These are phyloP conservation scores for Tenrec ecaudatus DNA, from an alignment of 2,113 vertebrate species.

Conservation along the genomic window DNA sequence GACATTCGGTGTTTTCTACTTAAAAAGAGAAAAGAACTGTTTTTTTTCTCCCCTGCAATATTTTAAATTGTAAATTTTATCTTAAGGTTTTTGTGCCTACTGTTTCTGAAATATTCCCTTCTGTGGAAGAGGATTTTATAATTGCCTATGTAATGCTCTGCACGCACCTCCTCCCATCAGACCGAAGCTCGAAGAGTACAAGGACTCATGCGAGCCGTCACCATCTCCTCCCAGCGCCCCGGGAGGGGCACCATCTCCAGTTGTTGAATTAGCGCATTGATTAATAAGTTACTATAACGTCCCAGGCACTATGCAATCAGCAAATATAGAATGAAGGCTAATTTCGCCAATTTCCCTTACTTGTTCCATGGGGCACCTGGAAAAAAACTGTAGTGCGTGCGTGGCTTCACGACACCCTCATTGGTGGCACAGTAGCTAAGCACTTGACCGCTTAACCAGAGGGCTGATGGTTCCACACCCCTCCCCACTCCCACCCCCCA, in stretches of 20 bases:
- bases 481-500: not conserved
- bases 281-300: not conserved
- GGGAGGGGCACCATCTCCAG: accelerated
- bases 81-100: conserved; percentile 53
- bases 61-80: conserved; percentile 71
- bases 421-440: not conserved
- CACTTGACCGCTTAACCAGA: not conserved
- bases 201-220: accelerated
- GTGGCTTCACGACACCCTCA: not conserved
- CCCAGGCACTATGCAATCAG: not conserved
- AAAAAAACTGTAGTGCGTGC: not conserved
- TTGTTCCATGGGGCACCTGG: conserved; percentile 12
- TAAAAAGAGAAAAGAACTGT: conserved; percentile 5
- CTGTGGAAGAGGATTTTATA: not conserved
- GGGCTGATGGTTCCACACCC: not conserved
- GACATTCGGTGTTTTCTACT: conserved; percentile 38
- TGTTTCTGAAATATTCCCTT: conserved; percentile 39
- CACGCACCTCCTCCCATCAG: not conserved
- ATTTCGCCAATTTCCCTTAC: not conserved
- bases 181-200: accelerated
- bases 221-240: not conserved
- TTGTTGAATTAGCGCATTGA: not conserved
- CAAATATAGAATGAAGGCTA: not conserved
- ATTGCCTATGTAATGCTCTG: not conserved
- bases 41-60: not conserved